phyloP scores from a whole-genome alignment of 2,797 vertebrate genomes.

The Onychomys arenicola region DNA sequence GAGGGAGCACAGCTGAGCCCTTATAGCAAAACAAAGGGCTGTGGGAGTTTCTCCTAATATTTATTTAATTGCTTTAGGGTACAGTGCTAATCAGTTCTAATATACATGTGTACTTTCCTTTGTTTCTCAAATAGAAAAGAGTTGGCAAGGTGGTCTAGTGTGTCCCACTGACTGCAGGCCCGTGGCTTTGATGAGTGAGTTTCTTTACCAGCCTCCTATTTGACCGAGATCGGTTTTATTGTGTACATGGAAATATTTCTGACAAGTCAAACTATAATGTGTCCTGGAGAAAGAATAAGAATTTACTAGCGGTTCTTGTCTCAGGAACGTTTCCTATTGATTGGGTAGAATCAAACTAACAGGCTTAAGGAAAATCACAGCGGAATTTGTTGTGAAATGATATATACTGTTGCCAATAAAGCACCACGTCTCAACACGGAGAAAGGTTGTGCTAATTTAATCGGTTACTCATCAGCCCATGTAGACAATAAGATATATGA shows the following conservation, averaged over 20 bases:
- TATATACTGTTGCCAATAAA: constrained; percentile 86
- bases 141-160: constrained; percentile 72
- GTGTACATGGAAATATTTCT: constrained; percentile 69
- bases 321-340: constrained; percentile 77
- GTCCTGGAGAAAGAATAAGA: constrained; percentile 75
- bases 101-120: constrained; percentile 72
- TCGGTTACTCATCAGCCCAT: constrained; percentile 84
- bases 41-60: constrained; percentile 84
- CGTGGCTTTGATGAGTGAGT: neutral
- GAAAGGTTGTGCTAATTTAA: constrained; percentile 87
- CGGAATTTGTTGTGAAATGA: constrained; percentile 83
- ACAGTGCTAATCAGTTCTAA: constrained; percentile 77
- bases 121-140: constrained; percentile 78
- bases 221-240: constrained; percentile 57
- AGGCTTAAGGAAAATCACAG: constrained; percentile 82
- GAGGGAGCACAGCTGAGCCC: constrained; percentile 92
- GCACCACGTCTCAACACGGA: constrained; percentile 78
- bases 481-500: constrained; percentile 86
- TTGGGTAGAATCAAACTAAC: constrained; percentile 84
- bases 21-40: constrained; percentile 87
- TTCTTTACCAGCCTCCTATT: neutral
- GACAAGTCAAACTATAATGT: constrained; percentile 74
- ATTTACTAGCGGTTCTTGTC: constrained; percentile 79
- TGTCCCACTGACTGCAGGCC: neutral
- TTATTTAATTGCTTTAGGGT: constrained; percentile 86